Percentiles rank a stretch among this genome's conserved stretches.
phyloP scores from a whole-genome alignment of 2,888 invertebrate genomes.

The Metopia argyrocephala region DNA sequence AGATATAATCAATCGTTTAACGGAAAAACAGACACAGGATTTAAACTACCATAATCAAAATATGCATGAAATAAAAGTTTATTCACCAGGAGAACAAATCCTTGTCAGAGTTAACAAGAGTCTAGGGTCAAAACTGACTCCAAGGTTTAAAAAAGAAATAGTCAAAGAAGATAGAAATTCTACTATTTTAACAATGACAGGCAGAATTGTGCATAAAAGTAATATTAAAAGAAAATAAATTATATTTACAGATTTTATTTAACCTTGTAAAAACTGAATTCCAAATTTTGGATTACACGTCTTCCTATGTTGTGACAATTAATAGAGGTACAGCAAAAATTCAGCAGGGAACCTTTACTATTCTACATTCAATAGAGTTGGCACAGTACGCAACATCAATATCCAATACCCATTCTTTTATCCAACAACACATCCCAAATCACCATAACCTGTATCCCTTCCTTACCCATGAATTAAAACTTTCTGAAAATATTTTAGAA shows the following conservation, averaged over 20 bases:
- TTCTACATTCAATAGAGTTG: too few relatives aligned
- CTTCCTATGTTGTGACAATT: constrained; percentile 7
- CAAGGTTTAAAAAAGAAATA: constrained; percentile 8
- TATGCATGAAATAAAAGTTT: not conserved
- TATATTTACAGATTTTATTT: too few relatives aligned
- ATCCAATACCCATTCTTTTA: too few relatives aligned
- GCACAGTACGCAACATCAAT: too few relatives aligned
- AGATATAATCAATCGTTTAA: not conserved
- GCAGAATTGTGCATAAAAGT: constrained; percentile 5
- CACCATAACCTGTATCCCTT: too few relatives aligned
- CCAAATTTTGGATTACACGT: constrained; percentile 32
- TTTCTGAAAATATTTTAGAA: too few relatives aligned
- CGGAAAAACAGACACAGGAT: not conserved
- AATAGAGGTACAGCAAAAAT: too few relatives aligned
- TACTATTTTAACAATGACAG: not conserved
- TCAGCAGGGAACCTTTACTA: too few relatives aligned
- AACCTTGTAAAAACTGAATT: not conserved
- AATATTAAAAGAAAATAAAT: not conserved
- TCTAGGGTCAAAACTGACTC: constrained; percentile 23
- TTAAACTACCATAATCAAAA: too few relatives aligned
- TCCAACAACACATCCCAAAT: too few relatives aligned
- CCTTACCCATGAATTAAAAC: too few relatives aligned
- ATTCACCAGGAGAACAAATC: constrained; percentile 7
- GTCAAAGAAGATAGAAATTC: constrained; percentile 30
- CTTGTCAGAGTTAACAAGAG: constrained; percentile 29